A percentile compares a stretch with the other conserved stretches of the same genome.
Evolutionary conservation across 2,797 vertebrate genomes (phyloP).

Genomic region (Buphagus erythrorhynchus): DNA sequence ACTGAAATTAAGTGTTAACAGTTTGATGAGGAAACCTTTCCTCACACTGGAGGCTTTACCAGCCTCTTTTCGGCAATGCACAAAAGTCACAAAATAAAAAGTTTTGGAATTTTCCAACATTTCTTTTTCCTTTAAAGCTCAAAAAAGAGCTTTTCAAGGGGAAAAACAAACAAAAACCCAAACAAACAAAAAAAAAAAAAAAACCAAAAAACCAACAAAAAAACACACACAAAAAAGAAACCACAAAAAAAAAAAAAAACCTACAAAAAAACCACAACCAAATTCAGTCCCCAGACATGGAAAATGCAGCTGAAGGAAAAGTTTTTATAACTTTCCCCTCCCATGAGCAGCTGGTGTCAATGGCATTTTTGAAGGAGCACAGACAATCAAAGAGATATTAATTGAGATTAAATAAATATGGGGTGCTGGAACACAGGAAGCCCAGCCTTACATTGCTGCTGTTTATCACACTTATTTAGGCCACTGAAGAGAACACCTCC

Average conservation of each 20-base stretch:
- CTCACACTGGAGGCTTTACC: not conserved
- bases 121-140: not conserved
- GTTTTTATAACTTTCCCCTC: not conserved
- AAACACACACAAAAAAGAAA: too few species aligned
- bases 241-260: too few species aligned
- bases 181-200: not conserved
- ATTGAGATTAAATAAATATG: not conserved
- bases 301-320: not conserved
- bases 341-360: not conserved
- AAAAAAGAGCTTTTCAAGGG: not conserved
- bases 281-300: not conserved
- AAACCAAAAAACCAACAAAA: too few species aligned
- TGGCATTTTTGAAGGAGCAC: not conserved
- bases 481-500: not conserved
- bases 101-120: not conserved
- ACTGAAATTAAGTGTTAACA: not conserved
- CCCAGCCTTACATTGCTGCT: not conserved
- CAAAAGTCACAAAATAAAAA: not conserved
- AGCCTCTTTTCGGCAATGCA: not conserved
- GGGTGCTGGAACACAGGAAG: not conserved
- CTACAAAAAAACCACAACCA: not conserved
- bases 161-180: fast-evolving
- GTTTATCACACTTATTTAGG: not conserved
- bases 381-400: not conserved
- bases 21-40: not conserved